phyloP scores from a whole-genome alignment of 30 jellyfish, hydroid and myxozoan genomes.

The Nemopilema nomurai region DNA sequence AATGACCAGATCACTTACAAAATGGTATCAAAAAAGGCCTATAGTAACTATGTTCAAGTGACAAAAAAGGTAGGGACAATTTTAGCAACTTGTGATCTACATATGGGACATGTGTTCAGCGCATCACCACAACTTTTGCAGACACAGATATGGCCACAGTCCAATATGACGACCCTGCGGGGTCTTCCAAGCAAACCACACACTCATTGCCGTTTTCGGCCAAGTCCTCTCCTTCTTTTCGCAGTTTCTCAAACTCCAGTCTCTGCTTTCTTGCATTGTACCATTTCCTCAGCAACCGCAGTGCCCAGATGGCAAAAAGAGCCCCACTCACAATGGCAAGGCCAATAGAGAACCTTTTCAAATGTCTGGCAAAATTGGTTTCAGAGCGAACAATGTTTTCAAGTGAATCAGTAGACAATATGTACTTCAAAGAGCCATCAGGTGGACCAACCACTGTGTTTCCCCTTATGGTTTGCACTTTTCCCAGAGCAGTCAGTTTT shows the following conservation, averaged over 20 bases:
- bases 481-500: conserved; percentile 72
- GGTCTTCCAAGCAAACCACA: conserved; percentile 74
- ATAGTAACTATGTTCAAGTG: conserved; percentile 12
- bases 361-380: neutral
- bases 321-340: conserved; percentile 47
- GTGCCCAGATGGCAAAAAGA: conserved; percentile 54
- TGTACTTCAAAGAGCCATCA: conserved; percentile 44
- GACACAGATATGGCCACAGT: conserved; percentile 86
- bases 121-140: conserved; percentile 59
- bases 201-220: conserved; percentile 52
- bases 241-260: conserved; percentile 27
- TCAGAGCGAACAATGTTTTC: conserved; percentile 40
- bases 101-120: conserved; percentile 72
- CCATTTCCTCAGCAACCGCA: conserved; percentile 36
- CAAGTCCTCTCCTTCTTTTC: neutral
- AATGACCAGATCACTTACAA: no score
- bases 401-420: conserved; percentile 61
- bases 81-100: conserved; percentile 61
- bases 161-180: conserved; percentile 74
- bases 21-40: neutral
- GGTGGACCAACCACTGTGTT: conserved; percentile 48
- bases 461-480: conserved; percentile 29
- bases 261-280: conserved; percentile 42
- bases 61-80: conserved; percentile 61
- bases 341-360: conserved; percentile 39